A percentile compares a stretch with the other conserved stretches of the same genome.
Conservation (phyloP, 2,888 invertebrate species). For the Polydesmus complanatus region DNA sequence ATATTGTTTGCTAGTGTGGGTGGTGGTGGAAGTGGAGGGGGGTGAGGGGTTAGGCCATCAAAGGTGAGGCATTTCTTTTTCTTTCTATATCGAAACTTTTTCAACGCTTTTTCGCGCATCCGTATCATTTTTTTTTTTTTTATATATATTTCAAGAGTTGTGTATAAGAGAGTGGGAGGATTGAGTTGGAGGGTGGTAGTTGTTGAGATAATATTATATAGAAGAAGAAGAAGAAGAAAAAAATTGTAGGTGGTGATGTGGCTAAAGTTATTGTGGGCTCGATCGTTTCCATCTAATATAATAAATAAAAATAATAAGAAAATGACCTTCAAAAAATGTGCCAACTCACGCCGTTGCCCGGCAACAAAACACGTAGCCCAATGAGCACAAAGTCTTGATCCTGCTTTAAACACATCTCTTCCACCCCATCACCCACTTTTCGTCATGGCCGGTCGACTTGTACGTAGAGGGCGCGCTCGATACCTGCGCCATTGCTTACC, state of each 20-base stretch:
- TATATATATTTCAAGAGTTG: neutral
- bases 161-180: neutral
- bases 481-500: too few species aligned
- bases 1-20: neutral
- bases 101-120: neutral
- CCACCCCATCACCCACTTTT: neutral
- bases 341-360: constrained; percentile 13
- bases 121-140: neutral
- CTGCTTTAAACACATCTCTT: too few species aligned
- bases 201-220: too few species aligned
- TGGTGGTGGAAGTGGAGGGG: neutral
- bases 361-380: constrained; percentile 9
- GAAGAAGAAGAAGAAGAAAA: too few species aligned
- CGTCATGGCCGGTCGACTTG: neutral
- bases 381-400: neutral
- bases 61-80: neutral
- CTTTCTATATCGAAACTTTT: too few species aligned
- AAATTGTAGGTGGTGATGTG: neutral
- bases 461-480: too few species aligned
- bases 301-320: neutral
- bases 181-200: neutral
- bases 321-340: constrained; percentile 1
- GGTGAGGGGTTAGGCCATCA: neutral
- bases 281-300: neutral
- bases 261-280: constrained; percentile 1